Conservation (phyloP, 2,797 vertebrate species). For the Crax fasciolata region DNA sequence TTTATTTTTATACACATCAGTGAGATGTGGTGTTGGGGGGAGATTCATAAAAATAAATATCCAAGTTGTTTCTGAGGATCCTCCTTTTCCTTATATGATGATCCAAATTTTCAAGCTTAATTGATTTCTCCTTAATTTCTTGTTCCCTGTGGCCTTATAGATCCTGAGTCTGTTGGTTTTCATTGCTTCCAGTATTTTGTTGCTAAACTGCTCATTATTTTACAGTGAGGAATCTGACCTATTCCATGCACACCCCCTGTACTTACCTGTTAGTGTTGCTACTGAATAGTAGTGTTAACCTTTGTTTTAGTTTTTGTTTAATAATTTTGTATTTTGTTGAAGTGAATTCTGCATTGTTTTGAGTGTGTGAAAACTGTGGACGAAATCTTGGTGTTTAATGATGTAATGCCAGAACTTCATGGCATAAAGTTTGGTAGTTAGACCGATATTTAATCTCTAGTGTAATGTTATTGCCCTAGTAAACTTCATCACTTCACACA, state of each 20-base stretch:
- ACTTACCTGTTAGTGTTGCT: neutral
- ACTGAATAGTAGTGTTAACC: neutral
- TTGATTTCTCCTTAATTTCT: constrained; percentile 2
- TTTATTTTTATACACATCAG: neutral
- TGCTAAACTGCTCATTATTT: neutral
- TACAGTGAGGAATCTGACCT: neutral
- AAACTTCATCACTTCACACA: neutral
- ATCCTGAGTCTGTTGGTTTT: neutral
- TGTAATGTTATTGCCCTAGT: neutral
- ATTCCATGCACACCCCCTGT: neutral
- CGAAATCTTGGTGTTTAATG: constrained; percentile 23
- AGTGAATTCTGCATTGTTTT: neutral
- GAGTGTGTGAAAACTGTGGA: neutral
- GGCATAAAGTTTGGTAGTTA: constrained; percentile 27
- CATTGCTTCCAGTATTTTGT: neutral
- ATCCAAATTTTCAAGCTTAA: neutral
- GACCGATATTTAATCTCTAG: constrained; percentile 42
- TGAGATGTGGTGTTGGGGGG: neutral
- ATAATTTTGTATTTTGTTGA: neutral
- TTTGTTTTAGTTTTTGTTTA: accelerated
- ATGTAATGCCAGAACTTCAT: constrained; percentile 26
- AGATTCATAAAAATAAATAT: constrained; percentile 7
- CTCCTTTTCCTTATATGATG: neutral
- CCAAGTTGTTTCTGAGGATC: neutral
- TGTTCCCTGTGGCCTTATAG: neutral